A percentile compares a stretch with the other conserved stretches of the same genome.
Conservation (phyloP, 2,113 vertebrate species). For the Triplophysa siluroides region DNA sequence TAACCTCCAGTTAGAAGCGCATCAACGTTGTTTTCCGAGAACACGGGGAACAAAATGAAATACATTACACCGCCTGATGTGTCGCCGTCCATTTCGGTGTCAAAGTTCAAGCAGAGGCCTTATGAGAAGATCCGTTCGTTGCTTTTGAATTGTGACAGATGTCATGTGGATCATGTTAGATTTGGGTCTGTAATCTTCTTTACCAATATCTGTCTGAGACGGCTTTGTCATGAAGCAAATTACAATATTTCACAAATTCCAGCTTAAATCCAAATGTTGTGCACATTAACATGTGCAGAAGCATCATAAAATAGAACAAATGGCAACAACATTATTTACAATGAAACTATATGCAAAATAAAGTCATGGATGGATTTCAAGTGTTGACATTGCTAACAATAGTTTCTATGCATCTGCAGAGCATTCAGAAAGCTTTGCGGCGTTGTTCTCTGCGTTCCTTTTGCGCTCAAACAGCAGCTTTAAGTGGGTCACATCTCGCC, state of each 20-base stretch:
- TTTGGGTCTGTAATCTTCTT: conserved; percentile 1
- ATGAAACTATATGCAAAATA: not conserved
- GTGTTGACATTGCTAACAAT: not conserved
- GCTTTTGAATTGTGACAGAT: conserved; percentile 3
- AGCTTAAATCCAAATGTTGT: conserved; percentile 1
- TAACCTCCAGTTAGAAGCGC: not conserved
- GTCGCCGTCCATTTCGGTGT: not conserved
- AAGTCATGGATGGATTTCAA: not conserved
- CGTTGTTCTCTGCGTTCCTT: conserved; percentile 1
- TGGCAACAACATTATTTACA: conserved; percentile 7
- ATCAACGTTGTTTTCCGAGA: not conserved
- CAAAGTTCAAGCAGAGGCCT: not conserved
- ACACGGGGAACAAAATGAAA: not conserved
- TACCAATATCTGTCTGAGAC: not conserved
- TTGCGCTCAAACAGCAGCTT: not conserved
- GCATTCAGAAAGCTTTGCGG: not conserved
- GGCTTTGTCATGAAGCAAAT: not conserved
- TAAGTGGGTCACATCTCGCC: conserved; percentile 23
- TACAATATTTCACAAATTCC: not conserved
- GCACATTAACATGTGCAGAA: not conserved
- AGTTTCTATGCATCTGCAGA: not conserved
- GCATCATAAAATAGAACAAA: not conserved
- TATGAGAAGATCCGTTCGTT: not conserved
- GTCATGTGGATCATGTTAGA: not conserved
- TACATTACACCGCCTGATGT: not conserved